phyloP scores from a whole-genome alignment of 1,140 invertebrate species.

The Holotrichia oblita region DNA sequence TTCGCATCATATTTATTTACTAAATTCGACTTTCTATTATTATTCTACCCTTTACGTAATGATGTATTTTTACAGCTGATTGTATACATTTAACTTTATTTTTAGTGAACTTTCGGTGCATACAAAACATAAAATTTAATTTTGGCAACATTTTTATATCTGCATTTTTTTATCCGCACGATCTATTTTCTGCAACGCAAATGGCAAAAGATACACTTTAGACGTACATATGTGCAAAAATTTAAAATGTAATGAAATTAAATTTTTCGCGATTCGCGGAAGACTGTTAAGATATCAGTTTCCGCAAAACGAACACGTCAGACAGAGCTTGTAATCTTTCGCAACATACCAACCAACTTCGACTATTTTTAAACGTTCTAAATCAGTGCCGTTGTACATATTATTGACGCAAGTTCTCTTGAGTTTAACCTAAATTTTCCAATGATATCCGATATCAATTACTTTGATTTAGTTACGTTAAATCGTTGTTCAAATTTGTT shows the following conservation, averaged over 20 bases:
- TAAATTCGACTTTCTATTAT: neutral
- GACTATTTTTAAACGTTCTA: constrained; percentile 28
- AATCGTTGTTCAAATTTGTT: neutral
- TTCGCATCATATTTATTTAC: neutral
- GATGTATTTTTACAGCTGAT: neutral
- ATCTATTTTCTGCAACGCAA: neutral
- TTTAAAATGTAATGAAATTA: too few species aligned
- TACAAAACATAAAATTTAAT: neutral
- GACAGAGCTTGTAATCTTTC: constrained; percentile 18
- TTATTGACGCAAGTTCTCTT: constrained; percentile 29
- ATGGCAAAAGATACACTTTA: too few species aligned
- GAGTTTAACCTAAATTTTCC: constrained; percentile 26
- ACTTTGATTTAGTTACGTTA: neutral
- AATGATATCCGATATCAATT: constrained; percentile 13
- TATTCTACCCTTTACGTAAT: neutral
- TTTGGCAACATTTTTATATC: neutral
- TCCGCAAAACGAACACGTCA: neutral
- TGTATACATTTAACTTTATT: neutral
- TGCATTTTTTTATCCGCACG: neutral
- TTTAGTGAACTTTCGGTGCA: neutral
- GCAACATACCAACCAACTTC: neutral
- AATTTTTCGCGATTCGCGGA: neutral
- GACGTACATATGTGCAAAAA: too few species aligned
- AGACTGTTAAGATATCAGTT: neutral
- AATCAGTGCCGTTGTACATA: constrained; percentile 27